Base-by-base conservation (phyloP, 2,888 invertebrate genomes). In the Peribatodes rhomboidaria region DNA sequence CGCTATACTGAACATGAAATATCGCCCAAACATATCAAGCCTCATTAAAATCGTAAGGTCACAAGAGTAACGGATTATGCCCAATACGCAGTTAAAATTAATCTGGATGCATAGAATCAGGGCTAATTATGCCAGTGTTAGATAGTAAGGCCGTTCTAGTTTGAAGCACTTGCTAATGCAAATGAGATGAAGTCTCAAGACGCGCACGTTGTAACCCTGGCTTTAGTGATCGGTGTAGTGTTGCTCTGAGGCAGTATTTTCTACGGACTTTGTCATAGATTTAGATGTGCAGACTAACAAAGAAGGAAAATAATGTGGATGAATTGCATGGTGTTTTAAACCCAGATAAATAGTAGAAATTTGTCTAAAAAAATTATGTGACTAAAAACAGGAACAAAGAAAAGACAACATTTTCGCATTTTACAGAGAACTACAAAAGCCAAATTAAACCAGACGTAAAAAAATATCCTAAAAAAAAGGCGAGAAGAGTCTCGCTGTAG, bases 61-160 rank as follows among this genome's bases (percentile, higher is more conserved):
- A 67, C 33, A 49, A 56, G 35, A 42, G 13, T 63, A 67, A 55
- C 54, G 53, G 39, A 59, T 56, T 55, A 58, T 47, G 55, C 39
- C 37, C 61, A 65, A 71, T 60, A 55, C 53, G 49, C 66, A 62
- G 62, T 68, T 70, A 67, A 64, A 60, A 66, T 53, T 63, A 67
- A 72, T 72, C 70, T 68, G 57, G 68, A 68, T 72, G 57, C 60
- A 68, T 65, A 67, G 58, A 65, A 70, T 67, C 61, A 44, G 22
- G 56, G 57, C 61, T 71, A 71, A 69, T 71, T 69, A 69, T 60
- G 56, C 55, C 27, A 60, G 56, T 55, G 65, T 67, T 80, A 80
- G 81, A 80, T 81, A 76, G 80, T 82, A 85, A 85, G 85, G 84
- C 73, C 84, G 75, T 69, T 80, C 80, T 81, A 79, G 82, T 84